Evolutionary conservation across 2,113 vertebrate genomes (phyloP).

Genomic region (Phyllostomus discolor): DNA sequence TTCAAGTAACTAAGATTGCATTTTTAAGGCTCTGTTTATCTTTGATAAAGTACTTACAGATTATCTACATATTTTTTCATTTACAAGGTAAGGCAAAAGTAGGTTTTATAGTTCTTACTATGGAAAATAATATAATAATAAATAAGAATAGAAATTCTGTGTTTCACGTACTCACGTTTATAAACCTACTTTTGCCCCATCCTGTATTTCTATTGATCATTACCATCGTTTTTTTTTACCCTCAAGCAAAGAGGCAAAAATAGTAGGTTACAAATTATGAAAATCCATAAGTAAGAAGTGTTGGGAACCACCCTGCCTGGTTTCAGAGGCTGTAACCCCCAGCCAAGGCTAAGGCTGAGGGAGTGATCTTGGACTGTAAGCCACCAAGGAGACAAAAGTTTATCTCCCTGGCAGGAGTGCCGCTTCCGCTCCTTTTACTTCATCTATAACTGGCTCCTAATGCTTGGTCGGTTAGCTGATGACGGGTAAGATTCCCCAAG

Average conservation of each 20-base stretch:
- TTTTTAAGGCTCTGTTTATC: slow-evolving; percentile 27
- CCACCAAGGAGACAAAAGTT: too few relatives aligned
- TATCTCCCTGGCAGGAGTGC: too few relatives aligned
- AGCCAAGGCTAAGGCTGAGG: too few relatives aligned
- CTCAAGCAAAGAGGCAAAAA: slow-evolving; percentile 39
- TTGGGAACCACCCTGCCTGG: too few relatives aligned
- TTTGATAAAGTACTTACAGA: slow-evolving; percentile 37
- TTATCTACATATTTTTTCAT: not conserved
- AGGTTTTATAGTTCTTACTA: not conserved
- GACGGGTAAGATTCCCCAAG: too few relatives aligned
- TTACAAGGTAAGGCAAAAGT: not conserved
- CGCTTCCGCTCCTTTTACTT: too few relatives aligned
- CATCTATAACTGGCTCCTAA: too few relatives aligned
- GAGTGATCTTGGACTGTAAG: too few relatives aligned
- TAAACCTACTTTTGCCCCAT: not conserved
- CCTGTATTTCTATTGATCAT: not conserved
- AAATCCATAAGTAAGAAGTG: not conserved
- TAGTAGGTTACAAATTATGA: not conserved
- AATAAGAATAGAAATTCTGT: not conserved
- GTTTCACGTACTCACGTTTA: not conserved
- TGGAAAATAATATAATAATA: not conserved
- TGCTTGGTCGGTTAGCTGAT: too few relatives aligned
- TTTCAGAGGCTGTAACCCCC: too few relatives aligned
- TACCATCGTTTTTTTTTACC: slow-evolving; percentile 16
- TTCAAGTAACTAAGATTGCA: slow-evolving; percentile 43